A percentile compares a stretch with the other conserved stretches of the same genome.
Conservation (phyloP, 2,113 vertebrate genomes). For the Laterallus jamaicensis region DNA sequence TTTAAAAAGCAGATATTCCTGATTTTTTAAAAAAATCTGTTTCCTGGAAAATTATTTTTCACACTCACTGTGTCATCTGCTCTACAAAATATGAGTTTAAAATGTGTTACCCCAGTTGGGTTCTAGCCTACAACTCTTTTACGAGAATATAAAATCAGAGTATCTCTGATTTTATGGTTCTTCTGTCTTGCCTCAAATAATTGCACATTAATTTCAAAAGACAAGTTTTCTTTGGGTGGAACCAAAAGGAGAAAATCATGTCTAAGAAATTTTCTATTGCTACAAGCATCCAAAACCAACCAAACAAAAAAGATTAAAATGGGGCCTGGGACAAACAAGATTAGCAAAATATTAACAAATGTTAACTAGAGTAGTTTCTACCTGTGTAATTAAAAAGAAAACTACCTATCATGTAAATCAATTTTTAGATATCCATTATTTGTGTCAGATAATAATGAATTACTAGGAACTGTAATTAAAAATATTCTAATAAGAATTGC, state of each 20-base stretch:
- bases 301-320: background rate
- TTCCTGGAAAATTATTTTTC: background rate
- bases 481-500: slow-evolving; percentile 9
- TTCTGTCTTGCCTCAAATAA: background rate
- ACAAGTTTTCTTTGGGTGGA: background rate
- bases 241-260: background rate
- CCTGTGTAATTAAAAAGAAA: background rate
- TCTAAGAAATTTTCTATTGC: background rate
- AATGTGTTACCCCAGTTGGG: background rate
- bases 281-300: background rate
- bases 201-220: background rate
- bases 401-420: background rate
- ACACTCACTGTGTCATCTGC: background rate
- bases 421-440: background rate
- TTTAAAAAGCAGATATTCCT: background rate
- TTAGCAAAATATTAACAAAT: background rate
- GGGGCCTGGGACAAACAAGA: background rate
- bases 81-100: background rate
- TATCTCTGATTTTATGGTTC: background rate
- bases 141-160: background rate
- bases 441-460: slow-evolving; percentile 8
- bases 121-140: background rate
- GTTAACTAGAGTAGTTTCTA: background rate
- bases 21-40: background rate
- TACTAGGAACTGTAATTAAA: background rate